Percentiles rank a stretch among this genome's conserved stretches.
Conservation (phyloP, 2,113 vertebrate genomes). For the Neogobius melanostomus region DNA sequence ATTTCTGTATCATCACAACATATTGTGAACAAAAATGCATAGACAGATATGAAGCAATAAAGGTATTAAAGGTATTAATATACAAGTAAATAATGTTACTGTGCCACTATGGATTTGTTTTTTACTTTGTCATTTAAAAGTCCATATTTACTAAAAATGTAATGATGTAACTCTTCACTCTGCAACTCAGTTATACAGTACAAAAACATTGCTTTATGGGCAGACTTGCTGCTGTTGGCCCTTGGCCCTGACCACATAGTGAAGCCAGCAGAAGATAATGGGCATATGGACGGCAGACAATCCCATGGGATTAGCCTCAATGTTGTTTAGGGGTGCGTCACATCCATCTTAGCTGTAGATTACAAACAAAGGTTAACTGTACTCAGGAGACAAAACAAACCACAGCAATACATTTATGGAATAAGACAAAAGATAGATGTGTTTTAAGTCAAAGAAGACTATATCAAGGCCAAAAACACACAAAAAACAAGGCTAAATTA, state of each 20-base stretch:
- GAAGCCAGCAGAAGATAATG: constrained; percentile 50
- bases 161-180: background rate
- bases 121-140: background rate
- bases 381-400: constrained; percentile 30
- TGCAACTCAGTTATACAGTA: background rate
- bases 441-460: too few relatives aligned
- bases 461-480: too few relatives aligned
- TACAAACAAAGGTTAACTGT: constrained; percentile 63
- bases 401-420: background rate
- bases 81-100: too few relatives aligned
- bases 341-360: constrained; percentile 61
- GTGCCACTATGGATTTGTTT: too few relatives aligned
- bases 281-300: constrained; percentile 77
- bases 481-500: too few relatives aligned
- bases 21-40: too few relatives aligned
- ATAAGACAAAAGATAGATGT: too few relatives aligned
- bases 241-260: background rate
- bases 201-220: background rate
- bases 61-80: too few relatives aligned
- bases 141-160: background rate
- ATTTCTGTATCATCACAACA: too few relatives aligned
- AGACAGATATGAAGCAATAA: too few relatives aligned
- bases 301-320: constrained; percentile 75
- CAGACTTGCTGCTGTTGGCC: background rate
- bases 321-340: constrained; percentile 61